Conservation (phyloP, 2,888 invertebrate species). For the Sympetrum striolatum region DNA sequence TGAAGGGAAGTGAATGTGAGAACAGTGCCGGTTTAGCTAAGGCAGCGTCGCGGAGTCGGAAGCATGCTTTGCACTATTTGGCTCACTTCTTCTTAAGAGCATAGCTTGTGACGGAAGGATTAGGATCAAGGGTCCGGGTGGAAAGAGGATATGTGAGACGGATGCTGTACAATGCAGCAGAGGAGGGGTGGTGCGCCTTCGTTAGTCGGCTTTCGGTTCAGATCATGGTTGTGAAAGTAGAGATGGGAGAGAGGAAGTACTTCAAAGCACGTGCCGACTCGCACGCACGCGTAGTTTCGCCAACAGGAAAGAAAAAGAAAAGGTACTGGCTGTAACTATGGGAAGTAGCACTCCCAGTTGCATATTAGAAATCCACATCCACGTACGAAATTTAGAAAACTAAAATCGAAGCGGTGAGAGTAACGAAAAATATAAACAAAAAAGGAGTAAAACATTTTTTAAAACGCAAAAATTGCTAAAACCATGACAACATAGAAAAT, state of each 20-base stretch:
- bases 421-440: not conserved
- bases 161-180: not conserved
- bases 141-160: not conserved
- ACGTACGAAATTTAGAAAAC: conserved; percentile 17
- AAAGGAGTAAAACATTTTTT: conserved; percentile 21
- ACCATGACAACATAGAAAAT: conserved; percentile 33
- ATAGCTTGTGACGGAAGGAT: not conserved
- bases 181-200: not conserved
- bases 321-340: not conserved
- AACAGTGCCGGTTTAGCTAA: not conserved
- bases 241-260: not conserved
- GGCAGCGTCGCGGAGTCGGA: not conserved
- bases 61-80: not conserved
- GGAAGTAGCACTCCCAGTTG: conserved; percentile 25
- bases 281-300: not conserved
- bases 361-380: conserved; percentile 35
- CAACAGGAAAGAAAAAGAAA: not conserved
- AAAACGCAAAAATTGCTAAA: conserved; percentile 29
- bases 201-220: not conserved
- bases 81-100: not conserved
- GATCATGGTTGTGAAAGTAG: not conserved
- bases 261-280: conserved; percentile 22
- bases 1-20: not conserved
- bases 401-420: conserved; percentile 24
- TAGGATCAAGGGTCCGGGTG: not conserved